Percentiles rank a stretch among this genome's conserved stretches.
Evolutionary conservation across 2,113 vertebrate species (phyloP).

Genomic region (Notechis scutatus): DNA sequence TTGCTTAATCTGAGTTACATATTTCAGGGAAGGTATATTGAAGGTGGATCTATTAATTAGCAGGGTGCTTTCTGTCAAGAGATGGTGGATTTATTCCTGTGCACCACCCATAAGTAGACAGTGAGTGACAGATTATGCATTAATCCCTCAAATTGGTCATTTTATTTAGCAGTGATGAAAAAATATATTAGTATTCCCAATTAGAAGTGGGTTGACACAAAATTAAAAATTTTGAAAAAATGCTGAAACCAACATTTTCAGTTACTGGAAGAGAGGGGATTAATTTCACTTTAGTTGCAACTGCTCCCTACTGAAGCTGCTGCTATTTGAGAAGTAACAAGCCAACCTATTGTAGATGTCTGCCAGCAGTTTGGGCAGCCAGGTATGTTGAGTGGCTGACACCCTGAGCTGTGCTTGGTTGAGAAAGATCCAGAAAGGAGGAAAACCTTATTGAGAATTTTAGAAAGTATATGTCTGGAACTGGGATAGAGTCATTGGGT

Average conservation of each 20-base stretch:
- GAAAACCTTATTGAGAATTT: background rate
- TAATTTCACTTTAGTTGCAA: constrained; percentile 50
- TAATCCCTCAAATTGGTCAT: constrained; percentile 50
- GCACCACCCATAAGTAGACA: background rate
- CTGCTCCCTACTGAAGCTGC: constrained; percentile 53
- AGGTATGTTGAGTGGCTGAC: constrained; percentile 50
- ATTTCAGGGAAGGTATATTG: constrained; percentile 44
- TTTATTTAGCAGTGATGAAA: constrained; percentile 38
- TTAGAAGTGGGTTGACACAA: constrained; percentile 59
- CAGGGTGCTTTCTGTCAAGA: constrained; percentile 38
- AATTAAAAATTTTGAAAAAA: constrained; percentile 36
- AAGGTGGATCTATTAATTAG: background rate
- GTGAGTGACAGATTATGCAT: constrained; percentile 48
- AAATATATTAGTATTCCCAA: constrained; percentile 39
- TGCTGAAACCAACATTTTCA: constrained; percentile 54
- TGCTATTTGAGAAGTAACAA: constrained; percentile 70
- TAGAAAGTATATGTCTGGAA: constrained; percentile 3
- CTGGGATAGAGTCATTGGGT: background rate
- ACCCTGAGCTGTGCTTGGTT: constrained; percentile 35
- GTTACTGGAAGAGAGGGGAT: constrained; percentile 54
- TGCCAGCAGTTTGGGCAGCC: constrained; percentile 52
- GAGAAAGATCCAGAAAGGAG: background rate
- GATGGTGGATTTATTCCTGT: constrained; percentile 35
- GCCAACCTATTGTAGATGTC: constrained; percentile 63
- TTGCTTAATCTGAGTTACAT: constrained; percentile 11